Base-by-base conservation (phyloP, 2,113 vertebrate species). In the Epinephelus moara region DNA sequence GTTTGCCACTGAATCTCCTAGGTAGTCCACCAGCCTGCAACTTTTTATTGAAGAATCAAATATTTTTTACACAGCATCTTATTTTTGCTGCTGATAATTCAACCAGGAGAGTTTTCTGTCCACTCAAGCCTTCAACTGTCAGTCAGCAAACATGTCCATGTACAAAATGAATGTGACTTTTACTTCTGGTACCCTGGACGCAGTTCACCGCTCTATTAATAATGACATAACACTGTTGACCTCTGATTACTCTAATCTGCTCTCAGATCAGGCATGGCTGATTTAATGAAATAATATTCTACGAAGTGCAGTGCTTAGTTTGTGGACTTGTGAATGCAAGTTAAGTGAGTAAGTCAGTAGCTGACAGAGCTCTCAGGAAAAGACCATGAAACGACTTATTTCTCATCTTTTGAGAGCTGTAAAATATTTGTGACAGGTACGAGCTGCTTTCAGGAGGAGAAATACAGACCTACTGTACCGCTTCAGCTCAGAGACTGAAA, bases 321-420 rank as follows among this genome's bases (percentile, higher is more conserved):
- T 47, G 3, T 27, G 3, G 18, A 33, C 6, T 18, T 15, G 7
- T 60, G 19, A 75, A 27, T 11, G 23, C 6, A 70, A 33, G 42
- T 23, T 52, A 21, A 45, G 52, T 40, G 27, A 49, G 10, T 55
- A 14, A 62, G 17, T 64, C 25, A 70, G 21, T 13, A 14, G 50
- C 13, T 57, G 69, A 62, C 19, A 30, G 37, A 17, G 9, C 27
- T 57, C 72, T 64, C 17, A 27, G 23, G 25, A 25, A 42, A n/a
- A 72, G n/a, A 49, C 40, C 6, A 33, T 75, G 50, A 60, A 66
- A 57, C 7, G 6, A 63, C 13, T 67, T 45, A 21, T 70, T 78
- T 75, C 27, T 57, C 45, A 75, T 47, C 53, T 70, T 42, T 8
- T 83, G 72, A 37, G 64, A 60, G 61, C 57, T 68, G 55, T 71